Evolutionary conservation across 2,113 vertebrate genomes (phyloP), one percentile per base, ranked within the genome.

Genomic region (Pholis gunnellus): DNA sequence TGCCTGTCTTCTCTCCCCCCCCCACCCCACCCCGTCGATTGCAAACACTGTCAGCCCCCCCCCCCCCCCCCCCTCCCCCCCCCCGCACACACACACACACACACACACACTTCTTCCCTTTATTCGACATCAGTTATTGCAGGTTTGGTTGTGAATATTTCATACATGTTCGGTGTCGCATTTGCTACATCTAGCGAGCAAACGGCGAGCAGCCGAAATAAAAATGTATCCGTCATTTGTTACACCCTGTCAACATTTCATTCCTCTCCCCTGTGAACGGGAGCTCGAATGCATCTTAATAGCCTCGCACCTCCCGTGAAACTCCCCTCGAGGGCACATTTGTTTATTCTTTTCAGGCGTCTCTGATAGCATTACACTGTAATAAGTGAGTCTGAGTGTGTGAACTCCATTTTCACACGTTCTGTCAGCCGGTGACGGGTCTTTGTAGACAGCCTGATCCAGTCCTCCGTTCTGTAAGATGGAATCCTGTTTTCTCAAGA

Each of bases 91-190:
- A n/a, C n/a, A 31, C 29, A 31, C 29, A 31, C 31, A 31, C 31
- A 34, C 31, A 34, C 34, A 34, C 34, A 34, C 34, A 34, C 34
- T 34, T 34, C 34, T 34, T 6, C 34, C 34, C 34, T 38, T 70
- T 57, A 78, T 90, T 69, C 31, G 14, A 72, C 54, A 83, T 81
- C 50, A 82, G 38, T 83, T 81, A 74, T 81, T 72, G 52, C 70
- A 84, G 71, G 78, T 85, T 63, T 42, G 9, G 54, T 44, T 72
- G 72, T 90, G 57, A 89, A 91, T 93, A 86, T 90, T 87, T 89
- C 70, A 87, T 82, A 48, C 59, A 15, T 83, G 63, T 77, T 85
- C 70, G 54, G 64, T 67, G 66, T 81, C 82, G 77, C 27, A n/a
- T 82, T 82, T 84, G 79, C 70, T 50, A 34, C 66, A 20, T 84